Percentiles rank a stretch among this genome's conserved stretches.
Conservation (phyloP, 2,113 vertebrate genomes). For the Eulacestoma nigropectus region DNA sequence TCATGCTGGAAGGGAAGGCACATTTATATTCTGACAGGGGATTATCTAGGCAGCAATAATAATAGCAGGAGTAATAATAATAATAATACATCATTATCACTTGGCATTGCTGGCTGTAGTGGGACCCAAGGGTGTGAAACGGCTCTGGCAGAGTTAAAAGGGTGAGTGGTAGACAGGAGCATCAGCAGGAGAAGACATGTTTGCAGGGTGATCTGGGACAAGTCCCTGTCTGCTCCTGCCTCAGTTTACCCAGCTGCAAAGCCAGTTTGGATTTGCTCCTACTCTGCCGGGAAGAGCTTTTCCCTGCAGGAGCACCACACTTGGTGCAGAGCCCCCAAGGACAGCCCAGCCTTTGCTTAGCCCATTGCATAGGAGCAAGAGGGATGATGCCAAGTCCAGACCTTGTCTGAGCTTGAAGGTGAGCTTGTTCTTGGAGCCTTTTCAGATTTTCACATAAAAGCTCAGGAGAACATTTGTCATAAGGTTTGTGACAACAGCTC, state of each 20-base stretch:
- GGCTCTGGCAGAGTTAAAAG: background rate
- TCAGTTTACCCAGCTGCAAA: background rate
- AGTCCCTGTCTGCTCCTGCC: background rate
- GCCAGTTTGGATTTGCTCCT: background rate
- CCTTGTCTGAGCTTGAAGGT: background rate
- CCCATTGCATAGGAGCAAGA: background rate
- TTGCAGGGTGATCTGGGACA: background rate
- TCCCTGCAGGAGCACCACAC: background rate
- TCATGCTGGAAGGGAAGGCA: background rate
- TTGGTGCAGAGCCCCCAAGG: background rate
- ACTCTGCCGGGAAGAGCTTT: background rate
- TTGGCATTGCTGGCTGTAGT: background rate
- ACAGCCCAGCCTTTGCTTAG: background rate
- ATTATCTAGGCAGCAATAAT: slow-evolving; percentile 41
- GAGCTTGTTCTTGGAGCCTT: background rate
- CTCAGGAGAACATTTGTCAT: background rate
- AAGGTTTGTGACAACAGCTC: background rate
- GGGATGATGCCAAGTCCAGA: background rate
- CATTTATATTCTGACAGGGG: slow-evolving; percentile 27
- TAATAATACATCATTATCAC: slow-evolving; percentile 34
- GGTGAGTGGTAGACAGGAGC: background rate
- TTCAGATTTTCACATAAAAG: background rate
- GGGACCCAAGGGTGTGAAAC: background rate
- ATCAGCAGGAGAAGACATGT: background rate
- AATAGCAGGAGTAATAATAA: slow-evolving; percentile 35